Evolutionary conservation across 2,797 vertebrate species (phyloP), one percentile per base, ranked within the genome.

Genomic region (Oryzias dopingdopingensis): DNA sequence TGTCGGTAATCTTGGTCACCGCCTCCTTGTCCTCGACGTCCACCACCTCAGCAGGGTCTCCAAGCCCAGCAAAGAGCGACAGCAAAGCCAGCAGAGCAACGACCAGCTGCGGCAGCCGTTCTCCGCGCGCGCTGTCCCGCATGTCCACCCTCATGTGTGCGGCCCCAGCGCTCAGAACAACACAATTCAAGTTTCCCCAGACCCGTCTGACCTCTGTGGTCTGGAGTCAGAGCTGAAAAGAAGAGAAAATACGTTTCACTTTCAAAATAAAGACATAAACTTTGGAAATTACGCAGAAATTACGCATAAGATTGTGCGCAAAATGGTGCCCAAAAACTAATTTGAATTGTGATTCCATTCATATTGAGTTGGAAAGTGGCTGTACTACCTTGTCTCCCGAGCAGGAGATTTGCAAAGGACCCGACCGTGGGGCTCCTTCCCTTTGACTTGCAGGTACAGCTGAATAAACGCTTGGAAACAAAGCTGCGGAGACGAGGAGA

Each of bases 11-110:
- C 67, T 70, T 86, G 74, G 75, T 89, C 60, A 88, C 75, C 78
- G 60, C 24, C 44, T 93, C 91, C 78, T 68, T 56, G 79, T 89
- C 90, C 63, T 83, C 86, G 50, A 88, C 51, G 44, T 84, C 77
- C 70, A 26, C 20, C 76, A 42, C 49, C 58, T 84, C 92, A 15
- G 77, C 88, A 49, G 88, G 85, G 56, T 83, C 81, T 70, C 87
- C 89, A 62, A 88, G 48, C 66, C 60, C 69, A 37, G 67, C 70
- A 63, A 76, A 89, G 72, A 89, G 91, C 85, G 81, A 86, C 76
- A 93, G 75, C 69, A 94, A 77, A 71, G 90, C 89, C 70, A 89
- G 80, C 82, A 94, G 90, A 81, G 92, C 93, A 87, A 93, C 81
- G 73, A 91, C 88, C 86, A 94, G 64, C 84, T 90, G 87, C 90